Base-by-base conservation (phyloP, 2,113 vertebrate species). In the Myiopsitta monachus region DNA sequence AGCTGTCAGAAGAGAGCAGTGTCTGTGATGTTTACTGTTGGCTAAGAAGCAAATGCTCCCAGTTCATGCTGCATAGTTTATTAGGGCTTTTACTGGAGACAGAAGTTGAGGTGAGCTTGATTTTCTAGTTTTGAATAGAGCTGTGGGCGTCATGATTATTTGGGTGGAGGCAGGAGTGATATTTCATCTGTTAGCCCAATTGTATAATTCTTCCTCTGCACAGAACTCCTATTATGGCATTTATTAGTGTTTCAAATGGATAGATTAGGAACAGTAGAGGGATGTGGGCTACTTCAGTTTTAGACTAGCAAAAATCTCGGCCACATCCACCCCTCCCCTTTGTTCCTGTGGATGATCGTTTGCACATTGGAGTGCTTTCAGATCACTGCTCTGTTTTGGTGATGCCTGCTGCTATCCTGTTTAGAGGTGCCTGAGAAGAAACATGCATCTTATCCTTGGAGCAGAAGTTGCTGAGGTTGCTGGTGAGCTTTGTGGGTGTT, bases 111-210 rank as follows among this genome's bases (percentile, higher is more conserved):
- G 88, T 95, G 94, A 97, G 96, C 96, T 96, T 96, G 95, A 96
- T 94, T 97, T 96, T 96, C 96, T 89, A 89, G 96, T 96, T 96
- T 96, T 83, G 87, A 91, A 73, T 14, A 74, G 94, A 83, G 88
- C 95, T 92, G 96, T 96, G 94, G 92, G 86, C 88, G 94, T 95
- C 57, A 22, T 74, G 95, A 83, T 96, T 96, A 83, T 96, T 94
- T 95, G 96, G 94, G 95, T 94, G 95, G 96, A 97, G 96, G 87
- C 94, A 96, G 92, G 83, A 96, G 76, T 88, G 87, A 95, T 90
- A 87, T 87, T 96, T 93, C 86, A 67, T 88, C 83, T 92, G 22
- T 38, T 57, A 92, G 92, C 69, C 57, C 69, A 89, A 57, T 88
- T 96, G 88, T 95, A 78, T 88, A 66, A 91, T 87, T 95, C 91